Evolutionary conservation across 2,797 vertebrate species (phyloP), one percentile per base, ranked within the genome.

Genomic region (Myotis myotis): DNA sequence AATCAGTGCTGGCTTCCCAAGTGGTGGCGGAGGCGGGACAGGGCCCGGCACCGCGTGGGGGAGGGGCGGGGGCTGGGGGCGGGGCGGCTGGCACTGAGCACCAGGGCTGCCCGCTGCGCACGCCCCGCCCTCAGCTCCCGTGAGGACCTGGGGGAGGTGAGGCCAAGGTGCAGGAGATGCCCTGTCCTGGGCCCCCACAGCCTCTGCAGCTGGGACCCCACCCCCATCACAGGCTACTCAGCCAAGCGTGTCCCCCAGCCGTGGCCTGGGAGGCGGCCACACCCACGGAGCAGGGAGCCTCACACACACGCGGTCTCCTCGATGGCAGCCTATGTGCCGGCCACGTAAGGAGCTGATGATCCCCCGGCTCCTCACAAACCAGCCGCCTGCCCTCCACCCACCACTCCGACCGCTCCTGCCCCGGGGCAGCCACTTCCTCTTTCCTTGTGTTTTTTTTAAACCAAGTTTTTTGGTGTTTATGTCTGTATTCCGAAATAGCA

Each of bases 401-500:
- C 49, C 30, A 10, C 70, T 75, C 64, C 3, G 44, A 10, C 9
- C 11, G 2, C 15, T 16, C 22, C 33, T 53, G 30, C 28, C 72
- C 33, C 47, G 22, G 30, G 49, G 1, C n/a, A 13, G 11, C 84
- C 30, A 4, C 19, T 36, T 55, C 47, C 64, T 41, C 60, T 25
- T 5, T 9, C 28, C 9, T 0, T 5, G 25, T 5, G 25, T 13
- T 25, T 57, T 22, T 30, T 3, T 16, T 6, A 23, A 51, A 5
- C 30, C 1, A 41, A 79, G 70, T 47, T 30, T 93, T 75, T 64
- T 20, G 33, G 94, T 33, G 57, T 89, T 64, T 66, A n/a, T 8
- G 28, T 30, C 70, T 51, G 8, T 51, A 3, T 80, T 91, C 84
- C 44, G 17, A 51, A 79, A 22, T 0, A 25, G 19, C 17, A 30